These are phyloP conservation scores for Micrasema longulum DNA, from an alignment of 1,140 invertebrate species.

Conservation along the genomic window DNA sequence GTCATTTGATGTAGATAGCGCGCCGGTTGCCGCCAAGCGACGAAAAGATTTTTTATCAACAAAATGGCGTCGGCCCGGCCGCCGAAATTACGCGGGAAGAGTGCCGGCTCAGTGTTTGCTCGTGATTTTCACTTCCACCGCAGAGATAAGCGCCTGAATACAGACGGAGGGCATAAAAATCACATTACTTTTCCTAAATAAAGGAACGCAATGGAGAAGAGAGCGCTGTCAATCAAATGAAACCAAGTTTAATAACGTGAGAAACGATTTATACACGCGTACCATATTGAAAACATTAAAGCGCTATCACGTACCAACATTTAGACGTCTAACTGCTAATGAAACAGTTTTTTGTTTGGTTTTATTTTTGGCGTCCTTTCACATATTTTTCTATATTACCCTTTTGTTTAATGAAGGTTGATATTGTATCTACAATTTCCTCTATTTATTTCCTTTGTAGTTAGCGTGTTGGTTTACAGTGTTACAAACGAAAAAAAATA, in stretches of 20 bases:
- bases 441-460: too few species aligned
- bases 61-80: constrained; percentile 28
- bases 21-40: constrained; percentile 32
- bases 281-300: too few species aligned
- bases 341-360: too few species aligned
- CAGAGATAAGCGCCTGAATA: constrained; percentile 33
- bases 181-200: constrained; percentile 34
- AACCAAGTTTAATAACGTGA: constrained; percentile 18
- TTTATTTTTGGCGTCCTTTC: too few species aligned
- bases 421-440: too few species aligned
- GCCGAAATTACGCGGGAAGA: constrained; percentile 36
- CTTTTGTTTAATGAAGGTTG: too few species aligned
- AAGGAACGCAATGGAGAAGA: constrained; percentile 8
- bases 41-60: constrained; percentile 45
- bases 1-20: constrained; percentile 54
- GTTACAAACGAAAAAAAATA: too few species aligned
- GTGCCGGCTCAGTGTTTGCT: constrained; percentile 19
- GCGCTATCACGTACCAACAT: not conserved
- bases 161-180: constrained; percentile 34
- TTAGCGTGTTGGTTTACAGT: too few species aligned
- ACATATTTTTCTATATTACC: too few species aligned
- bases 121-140: constrained; percentile 33
- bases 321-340: too few species aligned
- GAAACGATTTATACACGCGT: constrained; percentile 1
- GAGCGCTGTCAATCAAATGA: constrained; percentile 27